Conservation (phyloP, 2,113 vertebrate genomes). For the Andinoacara biseriatus region DNA sequence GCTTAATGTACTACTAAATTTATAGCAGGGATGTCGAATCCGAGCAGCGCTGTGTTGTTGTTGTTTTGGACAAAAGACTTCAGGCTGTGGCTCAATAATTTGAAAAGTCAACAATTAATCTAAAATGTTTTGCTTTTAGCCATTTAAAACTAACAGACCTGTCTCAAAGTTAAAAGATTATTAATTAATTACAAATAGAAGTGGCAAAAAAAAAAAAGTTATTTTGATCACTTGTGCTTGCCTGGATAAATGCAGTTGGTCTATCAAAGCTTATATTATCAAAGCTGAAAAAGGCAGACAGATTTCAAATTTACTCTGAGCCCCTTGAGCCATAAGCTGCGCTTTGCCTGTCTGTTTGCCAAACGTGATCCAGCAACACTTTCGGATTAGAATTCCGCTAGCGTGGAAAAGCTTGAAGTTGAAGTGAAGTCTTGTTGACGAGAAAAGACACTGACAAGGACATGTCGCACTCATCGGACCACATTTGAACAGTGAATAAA, state of each 20-base stretch:
- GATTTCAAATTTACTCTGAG: slow-evolving; percentile 57
- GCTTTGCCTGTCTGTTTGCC: slow-evolving; percentile 59
- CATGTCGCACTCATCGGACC: slow-evolving; percentile 34
- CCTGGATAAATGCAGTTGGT: slow-evolving; percentile 39
- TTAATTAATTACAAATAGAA: background rate
- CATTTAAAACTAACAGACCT: background rate
- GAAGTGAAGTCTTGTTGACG: slow-evolving; percentile 46
- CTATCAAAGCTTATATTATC: slow-evolving; percentile 36
- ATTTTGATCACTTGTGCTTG: slow-evolving; percentile 3
- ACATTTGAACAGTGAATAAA: slow-evolving; percentile 46
- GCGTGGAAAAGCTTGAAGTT: slow-evolving; percentile 40
- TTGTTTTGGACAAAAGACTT: background rate
- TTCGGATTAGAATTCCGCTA: slow-evolving; percentile 40
- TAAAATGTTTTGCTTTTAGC: background rate
- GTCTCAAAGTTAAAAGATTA: background rate
- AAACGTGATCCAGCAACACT: slow-evolving; percentile 57
- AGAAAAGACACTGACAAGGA: slow-evolving; percentile 55
- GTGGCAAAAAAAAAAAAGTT: background rate
- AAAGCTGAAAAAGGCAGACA: slow-evolving; percentile 40
- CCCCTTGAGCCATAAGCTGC: slow-evolving; percentile 50
- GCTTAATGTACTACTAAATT: background rate
- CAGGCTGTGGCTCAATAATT: background rate
- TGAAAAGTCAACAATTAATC: background rate
- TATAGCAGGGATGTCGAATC: background rate
- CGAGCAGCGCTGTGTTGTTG: background rate